A percentile compares a stretch with the other conserved stretches of the same genome.
phyloP scores from a whole-genome alignment of 2,113 vertebrate genomes.

The Gulo gulo region DNA sequence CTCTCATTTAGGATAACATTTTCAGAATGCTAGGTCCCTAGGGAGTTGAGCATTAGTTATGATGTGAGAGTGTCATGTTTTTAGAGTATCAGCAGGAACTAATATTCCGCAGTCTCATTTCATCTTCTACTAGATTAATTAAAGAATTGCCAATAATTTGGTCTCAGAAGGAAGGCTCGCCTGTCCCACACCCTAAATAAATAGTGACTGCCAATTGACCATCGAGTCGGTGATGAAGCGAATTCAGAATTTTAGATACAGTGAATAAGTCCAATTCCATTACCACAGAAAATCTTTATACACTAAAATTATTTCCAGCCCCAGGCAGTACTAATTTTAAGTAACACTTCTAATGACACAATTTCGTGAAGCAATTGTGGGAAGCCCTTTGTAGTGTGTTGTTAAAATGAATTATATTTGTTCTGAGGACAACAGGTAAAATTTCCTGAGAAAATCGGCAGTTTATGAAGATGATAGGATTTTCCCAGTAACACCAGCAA shows the following conservation, averaged over 20 bases:
- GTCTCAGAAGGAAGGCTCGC: conserved; percentile 50
- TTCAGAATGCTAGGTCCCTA: neutral
- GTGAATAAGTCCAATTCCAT: conserved; percentile 44
- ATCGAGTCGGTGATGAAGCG: conserved; percentile 10
- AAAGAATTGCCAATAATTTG: conserved; percentile 65
- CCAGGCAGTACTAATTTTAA: conserved; percentile 34
- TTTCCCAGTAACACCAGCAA: conserved; percentile 3
- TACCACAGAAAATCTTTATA: conserved; percentile 45
- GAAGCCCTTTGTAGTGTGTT: neutral
- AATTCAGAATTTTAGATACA: conserved; percentile 40
- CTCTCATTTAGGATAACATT: neutral
- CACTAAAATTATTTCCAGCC: conserved; percentile 39
- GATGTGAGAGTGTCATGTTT: conserved; percentile 17
- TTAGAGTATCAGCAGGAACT: conserved; percentile 30
- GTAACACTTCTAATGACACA: conserved; percentile 37
- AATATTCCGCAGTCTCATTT: conserved; percentile 46
- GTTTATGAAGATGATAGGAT: neutral
- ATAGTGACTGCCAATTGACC: conserved; percentile 14
- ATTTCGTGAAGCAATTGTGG: conserved; percentile 20
- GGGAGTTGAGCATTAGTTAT: conserved; percentile 37
- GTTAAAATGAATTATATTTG: conserved; percentile 22
- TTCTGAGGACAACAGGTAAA: conserved; percentile 7
- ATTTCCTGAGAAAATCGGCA: conserved; percentile 17
- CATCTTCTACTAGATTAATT: conserved; percentile 62
- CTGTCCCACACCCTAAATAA: conserved; percentile 41